A percentile compares a stretch with the other conserved stretches of the same genome.
These are phyloP conservation scores for Hololepta plana DNA, from an alignment of 2,888 invertebrate species.

Conservation along the genomic window DNA sequence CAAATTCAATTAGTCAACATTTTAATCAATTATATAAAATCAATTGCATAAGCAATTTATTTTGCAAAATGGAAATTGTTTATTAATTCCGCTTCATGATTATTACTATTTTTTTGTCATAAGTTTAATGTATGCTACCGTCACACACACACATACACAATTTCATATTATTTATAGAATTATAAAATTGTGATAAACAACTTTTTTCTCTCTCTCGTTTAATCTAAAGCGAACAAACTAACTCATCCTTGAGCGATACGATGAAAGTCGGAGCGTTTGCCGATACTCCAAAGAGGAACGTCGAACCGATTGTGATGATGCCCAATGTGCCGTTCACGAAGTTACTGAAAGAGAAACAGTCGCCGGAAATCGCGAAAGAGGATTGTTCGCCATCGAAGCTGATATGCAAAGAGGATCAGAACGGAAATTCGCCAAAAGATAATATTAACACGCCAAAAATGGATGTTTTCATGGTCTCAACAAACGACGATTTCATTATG, in stretches of 20 bases:
- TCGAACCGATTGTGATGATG: conserved; percentile 32
- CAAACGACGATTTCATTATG: conserved; percentile 49
- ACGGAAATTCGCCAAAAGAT: conserved; percentile 20
- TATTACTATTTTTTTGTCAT: too few relatives aligned
- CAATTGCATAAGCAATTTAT: too few relatives aligned
- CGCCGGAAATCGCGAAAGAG: conserved; percentile 9
- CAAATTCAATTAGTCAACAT: too few relatives aligned
- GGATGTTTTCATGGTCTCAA: conserved; percentile 19
- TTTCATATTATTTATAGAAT: too few relatives aligned
- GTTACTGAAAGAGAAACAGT: conserved; percentile 21
- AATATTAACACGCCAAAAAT: background rate
- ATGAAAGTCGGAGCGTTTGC: conserved; percentile 65
- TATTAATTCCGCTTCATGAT: too few relatives aligned
- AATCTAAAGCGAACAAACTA: conserved; percentile 50
- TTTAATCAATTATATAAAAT: too few relatives aligned
- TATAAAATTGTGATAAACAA: too few relatives aligned
- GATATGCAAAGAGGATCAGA: conserved; percentile 13
- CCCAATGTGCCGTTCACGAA: conserved; percentile 49
- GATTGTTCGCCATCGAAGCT: conserved; percentile 2
- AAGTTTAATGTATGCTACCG: too few relatives aligned
- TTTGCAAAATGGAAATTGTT: too few relatives aligned
- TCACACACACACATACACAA: too few relatives aligned
- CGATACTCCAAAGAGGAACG: conserved; percentile 39
- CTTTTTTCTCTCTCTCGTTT: too few relatives aligned
- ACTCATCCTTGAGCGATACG: conserved; percentile 50